Evolutionary conservation across 2,797 vertebrate genomes (phyloP), one percentile per base, ranked within the genome.

Genomic region (Ctenosaura bakeri): DNA sequence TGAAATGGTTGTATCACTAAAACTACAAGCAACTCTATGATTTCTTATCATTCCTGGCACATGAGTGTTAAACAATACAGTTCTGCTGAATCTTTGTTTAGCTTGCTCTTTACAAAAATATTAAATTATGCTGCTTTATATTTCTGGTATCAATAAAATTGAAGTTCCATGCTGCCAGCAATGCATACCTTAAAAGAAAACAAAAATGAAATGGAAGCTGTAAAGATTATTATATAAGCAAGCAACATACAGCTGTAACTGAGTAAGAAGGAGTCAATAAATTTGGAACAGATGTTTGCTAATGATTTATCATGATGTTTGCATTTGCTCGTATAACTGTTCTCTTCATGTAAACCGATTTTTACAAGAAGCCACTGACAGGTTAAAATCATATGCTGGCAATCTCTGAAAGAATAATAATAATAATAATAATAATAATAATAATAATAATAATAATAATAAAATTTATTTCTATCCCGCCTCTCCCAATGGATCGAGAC

Each of bases 301-400:
- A 76, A 87, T 77, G 62, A 83, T 77, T 66, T 87, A 66, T 83
- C 46, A 82, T 26, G 38, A 88, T 54, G 79, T 12, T 77, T 83
- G 83, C 83, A 90, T 87, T 83, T 90, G 69, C 69, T 87, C 69
- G 16, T 66, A 82, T 35, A 54, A 71, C 69, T 83, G 38, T 77
- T 16, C 24, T 54, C 32, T 10, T 90, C 80, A 54, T 83, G n/a
- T 83, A 87, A 66, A 80, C n/a, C 22, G 29, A 22, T 56, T n/a
- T 46, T 90, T 85, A 56, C 79, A 80, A 74, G 66, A 38, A 66
- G n/a, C 42, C 35, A 76, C 8, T 78, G 80, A 38, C 32, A 79
- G 50, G 85, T 76, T 83, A 87, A 52, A 83, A 77, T 77, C 38
- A 38, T 50, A 81, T 35, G 42, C 54, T 6, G 29, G 54, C 66